Evolutionary conservation across 2,113 vertebrate species (phyloP).

Genomic region (Halichoeres trimaculatus): DNA sequence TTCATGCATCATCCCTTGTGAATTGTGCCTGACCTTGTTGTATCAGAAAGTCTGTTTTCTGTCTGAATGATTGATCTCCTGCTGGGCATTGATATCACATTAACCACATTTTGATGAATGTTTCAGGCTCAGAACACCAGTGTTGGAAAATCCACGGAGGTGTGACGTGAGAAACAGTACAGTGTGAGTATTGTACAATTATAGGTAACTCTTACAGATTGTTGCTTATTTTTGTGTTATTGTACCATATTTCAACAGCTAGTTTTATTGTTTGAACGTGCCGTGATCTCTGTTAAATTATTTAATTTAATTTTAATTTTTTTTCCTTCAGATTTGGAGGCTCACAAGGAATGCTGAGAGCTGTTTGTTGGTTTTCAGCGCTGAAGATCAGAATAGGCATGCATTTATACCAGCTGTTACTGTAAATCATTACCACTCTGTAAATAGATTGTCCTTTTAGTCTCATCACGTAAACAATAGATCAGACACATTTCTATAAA

Average conservation of each 20-base stretch:
- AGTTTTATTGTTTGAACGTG: no score
- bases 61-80: not conserved
- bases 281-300: no score
- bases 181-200: conserved; percentile 17
- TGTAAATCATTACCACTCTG: conserved; percentile 47
- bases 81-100: not conserved
- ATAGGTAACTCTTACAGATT: not conserved
- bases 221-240: no score
- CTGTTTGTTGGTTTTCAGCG: not conserved
- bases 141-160: conserved; percentile 80
- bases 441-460: conserved; percentile 40
- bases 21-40: not conserved
- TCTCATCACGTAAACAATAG: conserved; percentile 36
- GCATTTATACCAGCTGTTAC: conserved; percentile 32
- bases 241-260: no score
- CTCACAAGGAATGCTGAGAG: not conserved
- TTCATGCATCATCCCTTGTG: not conserved
- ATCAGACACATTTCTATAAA: conserved; percentile 3
- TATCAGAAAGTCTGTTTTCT: not conserved
- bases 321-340: conserved; percentile 29
- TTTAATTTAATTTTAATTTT: no score
- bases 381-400: not conserved
- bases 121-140: conserved; percentile 61
- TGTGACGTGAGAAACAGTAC: conserved; percentile 62
- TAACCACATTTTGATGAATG: conserved; percentile 1